Evolutionary conservation across 2,797 vertebrate species (phyloP).

Genomic region (Simalia tracyae): DNA sequence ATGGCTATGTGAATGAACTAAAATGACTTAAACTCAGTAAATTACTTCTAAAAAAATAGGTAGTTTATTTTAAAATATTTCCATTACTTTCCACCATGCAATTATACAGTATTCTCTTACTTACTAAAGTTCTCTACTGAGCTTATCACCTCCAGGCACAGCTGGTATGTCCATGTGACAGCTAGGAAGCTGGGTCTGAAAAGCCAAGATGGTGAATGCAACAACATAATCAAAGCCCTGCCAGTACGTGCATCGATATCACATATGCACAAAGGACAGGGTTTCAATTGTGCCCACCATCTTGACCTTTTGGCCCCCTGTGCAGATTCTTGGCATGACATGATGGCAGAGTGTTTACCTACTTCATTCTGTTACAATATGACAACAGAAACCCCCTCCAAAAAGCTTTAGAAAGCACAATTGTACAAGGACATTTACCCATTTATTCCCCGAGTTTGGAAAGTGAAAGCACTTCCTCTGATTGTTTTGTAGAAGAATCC

Average conservation of each 20-base stretch:
- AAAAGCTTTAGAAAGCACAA: background rate
- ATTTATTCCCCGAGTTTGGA: background rate
- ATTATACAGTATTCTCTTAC: background rate
- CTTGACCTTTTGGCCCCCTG: background rate
- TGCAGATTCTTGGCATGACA: background rate
- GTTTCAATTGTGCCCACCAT: background rate
- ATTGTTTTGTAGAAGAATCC: background rate
- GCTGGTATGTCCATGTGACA: background rate
- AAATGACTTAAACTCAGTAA: background rate
- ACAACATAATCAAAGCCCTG: background rate
- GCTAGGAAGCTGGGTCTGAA: background rate
- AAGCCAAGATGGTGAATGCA: background rate
- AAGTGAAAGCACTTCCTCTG: background rate
- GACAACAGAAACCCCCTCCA: background rate
- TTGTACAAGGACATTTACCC: background rate
- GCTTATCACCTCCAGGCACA: background rate
- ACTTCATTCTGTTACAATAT: background rate
- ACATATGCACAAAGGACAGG: background rate
- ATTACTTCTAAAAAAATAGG: background rate
- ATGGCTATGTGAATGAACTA: background rate
- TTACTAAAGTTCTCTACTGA: background rate
- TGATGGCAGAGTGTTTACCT: background rate
- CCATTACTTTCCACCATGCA: background rate
- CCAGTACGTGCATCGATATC: background rate
- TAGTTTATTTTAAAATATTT: background rate